Evolutionary conservation across 2,797 vertebrate genomes (phyloP), one percentile per base, ranked within the genome.

Genomic region (Trachops cirrhosus): DNA sequence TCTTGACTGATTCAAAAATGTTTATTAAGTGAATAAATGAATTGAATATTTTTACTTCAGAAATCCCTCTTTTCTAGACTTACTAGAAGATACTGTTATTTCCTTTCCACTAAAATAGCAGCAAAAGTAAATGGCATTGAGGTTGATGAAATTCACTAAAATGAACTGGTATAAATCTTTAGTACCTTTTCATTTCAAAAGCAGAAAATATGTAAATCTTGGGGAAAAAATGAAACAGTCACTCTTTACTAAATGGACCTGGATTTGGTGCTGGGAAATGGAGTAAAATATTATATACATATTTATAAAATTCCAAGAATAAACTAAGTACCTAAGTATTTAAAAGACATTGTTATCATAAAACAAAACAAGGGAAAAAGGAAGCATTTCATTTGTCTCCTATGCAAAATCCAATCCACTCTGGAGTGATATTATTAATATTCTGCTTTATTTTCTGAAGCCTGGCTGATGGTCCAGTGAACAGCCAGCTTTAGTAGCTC

Each of bases 251-350:
- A 86, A 57, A 68, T 62, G 41, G 24, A 44, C 75, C 29, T 85
- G 67, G 80, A 75, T 86, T 84, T 48, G 57, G 41, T 77, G 41
- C 9, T 74, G 34, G 1, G 5, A 89, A 96, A 34, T 48, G 7
- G 15, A 89, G n/a, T 68, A 67, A 80, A 88, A 87, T 29, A 10
- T 86, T 83, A 86, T n/a, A 39, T 18, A 50, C 21, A 34, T 83
- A 82, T 73, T 86, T 94, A 68, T 82, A 93, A 91, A 84, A 91
- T 83, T 68, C 39, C 24, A 88, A 89, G 11, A 90, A 70, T 83
- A 94, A 48, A 16, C 19, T 54, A 83, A 89, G 34, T 8, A 78
- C 2, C 9, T 48, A 70, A 50, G 44, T 82, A 54, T 3, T 86
- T 87, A 94, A 48, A 52, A 85, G 34, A 5, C 5, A 34, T 39